These are phyloP conservation scores for Lomographa bimaculata DNA, from an alignment of 2,888 invertebrate genomes.

Conservation along the genomic window DNA sequence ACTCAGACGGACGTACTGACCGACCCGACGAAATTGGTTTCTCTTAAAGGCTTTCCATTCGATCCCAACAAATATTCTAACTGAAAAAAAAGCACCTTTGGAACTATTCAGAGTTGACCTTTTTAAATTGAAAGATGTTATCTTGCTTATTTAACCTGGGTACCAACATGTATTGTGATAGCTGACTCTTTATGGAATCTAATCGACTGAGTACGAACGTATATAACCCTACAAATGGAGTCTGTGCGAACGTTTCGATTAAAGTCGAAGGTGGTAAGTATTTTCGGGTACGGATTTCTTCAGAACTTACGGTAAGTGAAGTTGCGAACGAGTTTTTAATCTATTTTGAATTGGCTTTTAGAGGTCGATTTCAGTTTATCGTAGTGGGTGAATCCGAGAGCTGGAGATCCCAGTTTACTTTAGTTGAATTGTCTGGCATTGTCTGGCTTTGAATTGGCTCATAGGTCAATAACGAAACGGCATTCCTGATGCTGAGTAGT, in stretches of 20 bases:
- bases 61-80: constrained; percentile 34
- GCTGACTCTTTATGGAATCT: no score
- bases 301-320: constrained; percentile 42
- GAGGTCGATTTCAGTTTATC: constrained; percentile 37
- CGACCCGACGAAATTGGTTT: constrained; percentile 39
- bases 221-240: constrained; percentile 39
- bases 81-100: constrained; percentile 27
- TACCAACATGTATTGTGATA: constrained; percentile 30
- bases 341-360: constrained; percentile 41
- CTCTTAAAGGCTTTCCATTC: constrained; percentile 26
- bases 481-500: no score
- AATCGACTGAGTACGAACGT: constrained; percentile 21
- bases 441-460: no score
- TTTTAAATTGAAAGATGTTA: constrained; percentile 66
- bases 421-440: no score
- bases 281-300: constrained; percentile 25
- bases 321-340: constrained; percentile 45
- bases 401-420: neutral
- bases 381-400: constrained; percentile 19
- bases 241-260: constrained; percentile 27
- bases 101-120: constrained; percentile 41
- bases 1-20: constrained; percentile 24
- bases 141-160: constrained; percentile 48
- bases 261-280: constrained; percentile 2
- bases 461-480: no score